Percentiles rank a stretch among this genome's conserved stretches.
Conservation (phyloP, 2,113 vertebrate genomes). For the Rousettus leschenaultii region DNA sequence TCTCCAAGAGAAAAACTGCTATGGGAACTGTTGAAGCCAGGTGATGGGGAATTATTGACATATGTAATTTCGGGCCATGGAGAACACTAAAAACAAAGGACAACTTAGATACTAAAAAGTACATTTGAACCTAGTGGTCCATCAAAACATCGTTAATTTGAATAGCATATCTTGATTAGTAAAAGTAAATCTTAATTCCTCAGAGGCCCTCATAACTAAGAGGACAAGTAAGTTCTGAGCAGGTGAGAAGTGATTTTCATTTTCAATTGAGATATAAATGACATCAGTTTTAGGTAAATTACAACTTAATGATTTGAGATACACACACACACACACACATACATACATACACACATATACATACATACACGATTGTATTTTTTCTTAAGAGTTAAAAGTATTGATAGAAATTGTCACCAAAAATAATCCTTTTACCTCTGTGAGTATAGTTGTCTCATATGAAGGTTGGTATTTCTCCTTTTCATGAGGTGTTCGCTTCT, state of each 20-base stretch:
- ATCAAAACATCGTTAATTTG: background rate
- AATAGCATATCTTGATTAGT: background rate
- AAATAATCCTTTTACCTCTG: constrained; percentile 86
- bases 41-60: constrained; percentile 92
- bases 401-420: background rate
- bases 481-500: constrained; percentile 95
- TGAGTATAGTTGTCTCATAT: constrained; percentile 97
- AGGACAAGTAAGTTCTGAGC: background rate
- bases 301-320: background rate
- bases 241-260: background rate
- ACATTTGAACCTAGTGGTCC: background rate
- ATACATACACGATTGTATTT: background rate
- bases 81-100: constrained; percentile 87
- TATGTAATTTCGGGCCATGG: constrained; percentile 97
- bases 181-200: constrained; percentile 5
- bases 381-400: background rate
- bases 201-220: background rate
- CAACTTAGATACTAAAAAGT: background rate
- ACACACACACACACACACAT: no score
- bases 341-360: no score
- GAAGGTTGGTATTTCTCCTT: constrained; percentile 99
- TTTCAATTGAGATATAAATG: background rate
- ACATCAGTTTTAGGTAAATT: background rate
- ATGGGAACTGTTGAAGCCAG: constrained; percentile 93
- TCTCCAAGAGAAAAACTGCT: constrained; percentile 92